Base-by-base conservation (phyloP, 2,113 vertebrate species). In the Xiphophorus couchianus region DNA sequence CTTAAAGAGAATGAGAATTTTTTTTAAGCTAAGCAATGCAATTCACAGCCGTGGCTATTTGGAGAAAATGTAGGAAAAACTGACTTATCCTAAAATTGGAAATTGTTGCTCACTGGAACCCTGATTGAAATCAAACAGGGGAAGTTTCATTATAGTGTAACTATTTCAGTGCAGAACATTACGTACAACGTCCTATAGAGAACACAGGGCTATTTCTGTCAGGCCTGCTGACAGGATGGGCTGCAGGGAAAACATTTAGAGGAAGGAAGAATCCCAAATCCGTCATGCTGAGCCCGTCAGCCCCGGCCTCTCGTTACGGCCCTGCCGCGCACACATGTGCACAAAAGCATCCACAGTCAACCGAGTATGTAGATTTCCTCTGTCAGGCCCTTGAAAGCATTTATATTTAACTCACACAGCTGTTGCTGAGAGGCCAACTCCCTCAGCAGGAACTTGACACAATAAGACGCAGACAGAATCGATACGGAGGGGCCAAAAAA, bases 381-480 rank as follows among this genome's bases (percentile, higher is more conserved):
- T 63, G 69, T 30, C 60, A 78, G 80, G 74, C 76, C 54, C 77
- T 64, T 78, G 29, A 74, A 74, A 74, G 66, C 66, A 83, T 90
- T 93, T 94, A 94, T 94, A 93, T 93, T 91, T 93, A 93, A 90
- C 90, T 66, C 69, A 77, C 90, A 88, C 93, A 93, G 92, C 93
- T 93, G 94, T 84, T 87, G 80, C 30, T 90, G 81, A 92, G 92
- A 82, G 83, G 82, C 78, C 78, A 86, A 87, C 89, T 91, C 90
- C 88, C 87, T 87, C 33, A 42, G 51, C 80, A 89, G 90, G 86
- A 93, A 92, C 90, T 83, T 76, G 70, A 85, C 75, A 91, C 85
- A 87, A 89, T 87, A 69, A 77, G 68, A 80, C 10, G 71, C 62
- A 63, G 48, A 76, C 76, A 78, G 71, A 80, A 67, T 74, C 44